Evolutionary conservation across 2,888 invertebrate species (phyloP), one percentile per base, ranked within the genome.

Genomic region (Scaptomyza flava): DNA sequence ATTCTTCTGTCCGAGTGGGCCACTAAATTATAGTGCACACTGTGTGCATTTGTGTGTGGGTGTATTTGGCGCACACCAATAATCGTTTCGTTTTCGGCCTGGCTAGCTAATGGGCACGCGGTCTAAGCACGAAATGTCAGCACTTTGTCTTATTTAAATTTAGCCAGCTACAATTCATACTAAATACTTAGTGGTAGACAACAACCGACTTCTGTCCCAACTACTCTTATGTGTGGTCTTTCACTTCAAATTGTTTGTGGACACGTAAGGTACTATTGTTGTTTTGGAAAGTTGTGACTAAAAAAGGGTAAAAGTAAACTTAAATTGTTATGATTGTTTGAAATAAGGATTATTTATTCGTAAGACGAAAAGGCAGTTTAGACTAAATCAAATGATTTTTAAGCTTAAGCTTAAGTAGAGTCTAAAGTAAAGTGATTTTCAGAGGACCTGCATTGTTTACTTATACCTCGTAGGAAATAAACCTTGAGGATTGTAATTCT

Each of bases 71-170:
- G 62, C 70, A 38, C 47, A 63, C 20, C 17, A 79, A 81, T 70
- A 74, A 74, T 71, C 76, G 79, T 87, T 81, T 69, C 67, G 51
- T 66, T 85, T 76, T 66, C 62, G 77, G 72, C 63, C 72, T 79
- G 63, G 41, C 52, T 79, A 65, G 77, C 60, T 79, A 87, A 87
- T 85, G 86, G 83, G 72, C 67, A 81, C 68, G 76, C 72, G 76
- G 68, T 41, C 68, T 71, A 56, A 87, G 76, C 81, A 81, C 76
- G 86, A 85, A 85, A 69, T 85, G 88, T 69, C 81, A 72, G 74
- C 74, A 78, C 79, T 78, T 68, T 68, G 74, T 78, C 74, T 78
- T 78, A 77, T 78, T 78, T 78, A 58, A 75, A 68, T 58, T 56
- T 34, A 50, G 41, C 57, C 59, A 69, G 68, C 61, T 84, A 65